Conservation (phyloP, 2,797 vertebrate species). For the Leptodactylus fallax region DNA sequence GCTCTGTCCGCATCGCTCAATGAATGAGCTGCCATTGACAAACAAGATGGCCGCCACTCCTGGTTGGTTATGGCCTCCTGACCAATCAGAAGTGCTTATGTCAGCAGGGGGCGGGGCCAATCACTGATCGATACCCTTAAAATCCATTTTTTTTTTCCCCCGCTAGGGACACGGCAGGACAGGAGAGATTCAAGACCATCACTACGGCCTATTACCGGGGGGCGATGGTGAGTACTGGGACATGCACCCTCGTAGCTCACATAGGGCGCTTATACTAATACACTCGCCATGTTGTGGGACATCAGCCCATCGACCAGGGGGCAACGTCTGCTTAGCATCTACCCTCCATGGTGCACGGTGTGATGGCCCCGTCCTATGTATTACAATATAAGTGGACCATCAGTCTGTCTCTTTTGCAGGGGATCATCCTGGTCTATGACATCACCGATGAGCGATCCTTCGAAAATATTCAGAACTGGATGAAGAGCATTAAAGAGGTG, state of each 20-base stretch:
- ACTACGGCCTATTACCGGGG: slow-evolving; percentile 96
- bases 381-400: too few species aligned
- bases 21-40: not conserved
- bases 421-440: slow-evolving; percentile 70
- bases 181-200: slow-evolving; percentile 96
- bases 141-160: not conserved
- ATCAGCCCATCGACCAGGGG: too few species aligned
- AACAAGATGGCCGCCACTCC: not conserved
- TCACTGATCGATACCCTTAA: not conserved
- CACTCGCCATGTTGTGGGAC: not conserved
- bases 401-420: not conserved
- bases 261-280: not conserved
- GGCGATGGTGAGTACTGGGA: slow-evolving; percentile 83
- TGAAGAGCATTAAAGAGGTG: slow-evolving; percentile 75
- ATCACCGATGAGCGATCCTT: slow-evolving; percentile 95
- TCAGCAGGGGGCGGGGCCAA: too few species aligned
- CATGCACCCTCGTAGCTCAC: not conserved
- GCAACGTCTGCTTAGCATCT: not conserved
- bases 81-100: too few species aligned
- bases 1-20: not conserved
- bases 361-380: not conserved
- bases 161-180: slow-evolving; percentile 93
- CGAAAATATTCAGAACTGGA: slow-evolving; percentile 97
- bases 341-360: too few species aligned
- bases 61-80: not conserved